These are phyloP conservation scores for Merops nubicus DNA, from an alignment of 2,113 vertebrate species.

Conservation along the genomic window DNA sequence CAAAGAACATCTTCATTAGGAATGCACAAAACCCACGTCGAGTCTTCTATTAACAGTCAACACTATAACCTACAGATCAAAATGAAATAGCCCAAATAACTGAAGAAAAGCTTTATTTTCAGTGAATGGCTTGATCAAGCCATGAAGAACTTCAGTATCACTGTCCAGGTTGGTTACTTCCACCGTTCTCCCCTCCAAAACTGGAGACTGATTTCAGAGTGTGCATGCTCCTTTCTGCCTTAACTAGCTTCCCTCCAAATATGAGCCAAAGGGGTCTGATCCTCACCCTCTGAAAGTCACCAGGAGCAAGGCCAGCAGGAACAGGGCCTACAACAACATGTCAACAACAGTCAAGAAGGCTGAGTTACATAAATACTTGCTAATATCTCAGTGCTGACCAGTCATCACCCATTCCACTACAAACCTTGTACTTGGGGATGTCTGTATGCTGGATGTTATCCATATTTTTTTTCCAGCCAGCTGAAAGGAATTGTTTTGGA, in stretches of 20 bases:
- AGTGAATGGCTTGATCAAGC: not conserved
- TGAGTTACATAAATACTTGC: not conserved
- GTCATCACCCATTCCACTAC: not conserved
- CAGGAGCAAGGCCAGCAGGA: not conserved
- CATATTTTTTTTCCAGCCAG: not conserved
- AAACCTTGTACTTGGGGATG: not conserved
- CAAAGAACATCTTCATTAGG: not conserved
- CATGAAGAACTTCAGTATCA: not conserved
- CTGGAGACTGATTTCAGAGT: not conserved
- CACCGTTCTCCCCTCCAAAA: not conserved
- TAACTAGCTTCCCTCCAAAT: not conserved
- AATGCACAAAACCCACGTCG: not conserved
- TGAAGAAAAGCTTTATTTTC: not conserved
- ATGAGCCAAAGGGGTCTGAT: conserved; percentile 12
- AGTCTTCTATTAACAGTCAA: not conserved
- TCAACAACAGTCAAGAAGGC: conserved; percentile 27
- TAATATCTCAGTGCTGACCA: not conserved
- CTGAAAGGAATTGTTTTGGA: not conserved
- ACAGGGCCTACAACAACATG: not conserved
- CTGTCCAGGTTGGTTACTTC: not conserved
- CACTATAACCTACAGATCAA: not conserved
- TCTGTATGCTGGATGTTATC: not conserved
- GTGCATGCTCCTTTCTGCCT: not conserved
- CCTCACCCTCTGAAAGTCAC: not conserved
- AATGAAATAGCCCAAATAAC: not conserved